Evolutionary conservation across 2,113 vertebrate genomes (phyloP), one percentile per base, ranked within the genome.

Genomic region (Ascaphus truei): DNA sequence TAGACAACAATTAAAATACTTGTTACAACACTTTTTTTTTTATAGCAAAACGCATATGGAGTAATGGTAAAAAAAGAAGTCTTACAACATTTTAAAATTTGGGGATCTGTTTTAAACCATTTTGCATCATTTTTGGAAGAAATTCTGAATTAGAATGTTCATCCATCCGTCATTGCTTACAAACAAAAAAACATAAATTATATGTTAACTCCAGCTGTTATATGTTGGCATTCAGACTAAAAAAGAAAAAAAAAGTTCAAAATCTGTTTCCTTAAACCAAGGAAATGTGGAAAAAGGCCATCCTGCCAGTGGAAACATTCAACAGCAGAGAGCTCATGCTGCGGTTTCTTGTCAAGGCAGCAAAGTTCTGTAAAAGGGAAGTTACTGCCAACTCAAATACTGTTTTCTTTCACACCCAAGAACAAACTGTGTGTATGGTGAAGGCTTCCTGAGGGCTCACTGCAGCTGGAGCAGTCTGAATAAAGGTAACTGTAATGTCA

Each of bases 261-360:
- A 95, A 96, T 97, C 92, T 97, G 95, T 96, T 99, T 98, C 95
- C 95, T 96, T 93, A 90, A 90, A 92, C 84, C 85, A 88, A 91
- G 89, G 91, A 94, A 94, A 94, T 92, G 92, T 94, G 93, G 93
- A 95, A 94, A 94, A 94, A 92, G 91, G 85, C 91, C 91, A 94
- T 93, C 90, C 92, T 94, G 95, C 88, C 88, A 87, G 83, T 84
- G 88, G 88, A 90, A 90, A 85, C 78, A 85, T 90, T 83, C 87
- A 85, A 86, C 86, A 81, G 79, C 86, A 90, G 85, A 91, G 85
- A 86, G 77, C 84, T 92, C 87, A 74, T 59, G 75, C 91, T 91
- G 89, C 79, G 91, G 89, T 89, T 94, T 96, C 94, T 93, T 94
- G 95, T 93, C 84, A 90, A 96, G 92, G 89, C 92, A 98, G 94